These are phyloP conservation scores for Lycia hirtaria DNA, from an alignment of 2,888 invertebrate genomes.

Conservation along the genomic window DNA sequence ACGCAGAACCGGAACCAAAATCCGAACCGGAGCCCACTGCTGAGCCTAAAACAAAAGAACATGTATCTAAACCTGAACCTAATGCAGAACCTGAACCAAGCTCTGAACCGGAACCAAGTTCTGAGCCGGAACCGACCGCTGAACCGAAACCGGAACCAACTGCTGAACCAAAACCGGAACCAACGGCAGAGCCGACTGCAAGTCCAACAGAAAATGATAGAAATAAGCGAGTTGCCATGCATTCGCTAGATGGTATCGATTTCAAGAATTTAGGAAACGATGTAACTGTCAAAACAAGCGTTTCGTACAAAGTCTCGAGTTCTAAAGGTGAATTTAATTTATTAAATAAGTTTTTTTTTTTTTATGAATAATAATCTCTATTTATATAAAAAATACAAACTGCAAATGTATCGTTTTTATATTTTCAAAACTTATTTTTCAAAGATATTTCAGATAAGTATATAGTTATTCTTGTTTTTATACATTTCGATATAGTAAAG, in stretches of 20 bases:
- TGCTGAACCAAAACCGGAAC: constrained; percentile 53
- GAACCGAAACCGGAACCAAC: constrained; percentile 55
- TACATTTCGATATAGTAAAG: no score
- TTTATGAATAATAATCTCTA: no score
- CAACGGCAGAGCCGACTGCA: constrained; percentile 63
- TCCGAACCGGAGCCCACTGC: constrained; percentile 54
- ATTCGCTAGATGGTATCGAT: constrained; percentile 74
- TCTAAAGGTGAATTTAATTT: constrained; percentile 66
- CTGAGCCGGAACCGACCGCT: constrained; percentile 50
- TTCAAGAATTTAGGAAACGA: constrained; percentile 84
- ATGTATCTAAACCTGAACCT: constrained; percentile 45
- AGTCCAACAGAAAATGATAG: constrained; percentile 64
- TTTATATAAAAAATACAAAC: no score
- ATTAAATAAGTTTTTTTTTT: neutral
- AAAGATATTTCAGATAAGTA: no score
- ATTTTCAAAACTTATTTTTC: no score
- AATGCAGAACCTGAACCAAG: constrained; percentile 63
- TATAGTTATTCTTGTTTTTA: no score
- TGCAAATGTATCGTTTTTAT: no score
- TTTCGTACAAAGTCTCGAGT: constrained; percentile 91
- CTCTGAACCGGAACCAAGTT: constrained; percentile 61
- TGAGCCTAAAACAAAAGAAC: constrained; percentile 44
- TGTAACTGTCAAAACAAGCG: constrained; percentile 91
- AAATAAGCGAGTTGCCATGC: constrained; percentile 85
- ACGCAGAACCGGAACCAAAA: constrained; percentile 39